phyloP scores from a whole-genome alignment of 30 jellyfish, hydroid and myxozoan genomes.

The Euphysa ruthae region DNA sequence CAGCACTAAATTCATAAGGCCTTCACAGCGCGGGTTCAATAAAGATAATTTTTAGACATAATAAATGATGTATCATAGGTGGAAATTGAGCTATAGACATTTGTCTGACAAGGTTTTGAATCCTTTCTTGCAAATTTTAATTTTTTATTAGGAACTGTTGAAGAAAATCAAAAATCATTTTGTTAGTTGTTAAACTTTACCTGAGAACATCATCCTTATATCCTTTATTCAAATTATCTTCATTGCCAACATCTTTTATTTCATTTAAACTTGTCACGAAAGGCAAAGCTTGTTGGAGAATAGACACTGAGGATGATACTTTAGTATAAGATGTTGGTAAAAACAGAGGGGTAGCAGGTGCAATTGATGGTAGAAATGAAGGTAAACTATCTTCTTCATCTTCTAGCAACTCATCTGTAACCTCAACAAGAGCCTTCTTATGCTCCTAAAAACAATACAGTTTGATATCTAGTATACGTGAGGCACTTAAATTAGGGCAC shows the following conservation, averaged over 20 bases:
- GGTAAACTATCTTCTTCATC: not conserved
- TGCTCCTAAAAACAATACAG: not conserved
- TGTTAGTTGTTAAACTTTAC: not conserved
- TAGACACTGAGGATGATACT: not conserved
- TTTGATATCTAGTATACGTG: too few species aligned
- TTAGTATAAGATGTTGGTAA: conserved; percentile 19
- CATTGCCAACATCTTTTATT: not conserved
- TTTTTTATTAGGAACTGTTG: too few species aligned
- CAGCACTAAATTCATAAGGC: too few species aligned
- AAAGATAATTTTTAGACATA: too few species aligned
- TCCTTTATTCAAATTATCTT: not conserved
- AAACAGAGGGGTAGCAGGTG: conserved; percentile 94
- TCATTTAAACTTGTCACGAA: not conserved
- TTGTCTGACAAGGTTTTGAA: too few species aligned
- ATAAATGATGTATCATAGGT: too few species aligned
- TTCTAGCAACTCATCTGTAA: not conserved
- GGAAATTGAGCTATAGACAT: too few species aligned
- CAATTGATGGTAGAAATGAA: conserved; percentile 56
- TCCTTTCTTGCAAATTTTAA: too few species aligned
- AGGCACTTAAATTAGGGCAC: too few species aligned
- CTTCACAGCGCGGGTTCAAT: too few species aligned
- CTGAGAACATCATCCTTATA: not conserved
- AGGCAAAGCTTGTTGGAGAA: not conserved
- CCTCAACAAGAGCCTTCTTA: not conserved
- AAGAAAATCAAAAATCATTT: too few species aligned